Conservation (phyloP, 2,797 vertebrate species). For the Lacerta viridis region DNA sequence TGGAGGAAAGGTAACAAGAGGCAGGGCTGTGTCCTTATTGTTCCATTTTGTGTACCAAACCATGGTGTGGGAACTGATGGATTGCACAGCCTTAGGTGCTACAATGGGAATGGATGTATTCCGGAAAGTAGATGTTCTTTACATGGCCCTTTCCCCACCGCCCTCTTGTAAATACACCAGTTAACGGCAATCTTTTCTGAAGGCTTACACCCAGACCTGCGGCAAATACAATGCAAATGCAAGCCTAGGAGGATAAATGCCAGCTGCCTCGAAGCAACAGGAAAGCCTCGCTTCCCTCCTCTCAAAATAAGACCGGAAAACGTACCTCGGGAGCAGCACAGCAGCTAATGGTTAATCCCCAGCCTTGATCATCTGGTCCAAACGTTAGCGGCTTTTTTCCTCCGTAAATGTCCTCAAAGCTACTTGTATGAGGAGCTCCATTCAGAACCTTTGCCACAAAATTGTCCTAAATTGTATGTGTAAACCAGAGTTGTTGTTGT, state of each 20-base stretch:
- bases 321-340: not conserved
- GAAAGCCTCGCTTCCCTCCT: not conserved
- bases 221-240: not conserved
- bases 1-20: conserved; percentile 60
- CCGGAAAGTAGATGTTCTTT: conserved; percentile 56
- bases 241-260: not conserved
- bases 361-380: not conserved
- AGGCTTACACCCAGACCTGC: not conserved
- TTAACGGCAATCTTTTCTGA: not conserved
- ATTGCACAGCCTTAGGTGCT: not conserved
- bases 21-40: conserved; percentile 37
- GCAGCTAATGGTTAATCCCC: not conserved
- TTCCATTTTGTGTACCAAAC: conserved; percentile 37
- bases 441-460: not conserved
- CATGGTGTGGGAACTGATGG: conserved; percentile 36
- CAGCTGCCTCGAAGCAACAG: not conserved
- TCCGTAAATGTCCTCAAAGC: not conserved
- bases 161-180: conserved; percentile 1
- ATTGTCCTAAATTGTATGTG: not conserved
- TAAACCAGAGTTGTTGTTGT: not conserved
- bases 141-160: accelerated
- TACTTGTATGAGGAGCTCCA: not conserved
- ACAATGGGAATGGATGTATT: conserved; percentile 56
- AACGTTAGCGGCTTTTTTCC: not conserved
- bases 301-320: not conserved